Evolutionary conservation across 2,888 invertebrate genomes (phyloP).

Genomic region (Pseudoips prasinana): DNA sequence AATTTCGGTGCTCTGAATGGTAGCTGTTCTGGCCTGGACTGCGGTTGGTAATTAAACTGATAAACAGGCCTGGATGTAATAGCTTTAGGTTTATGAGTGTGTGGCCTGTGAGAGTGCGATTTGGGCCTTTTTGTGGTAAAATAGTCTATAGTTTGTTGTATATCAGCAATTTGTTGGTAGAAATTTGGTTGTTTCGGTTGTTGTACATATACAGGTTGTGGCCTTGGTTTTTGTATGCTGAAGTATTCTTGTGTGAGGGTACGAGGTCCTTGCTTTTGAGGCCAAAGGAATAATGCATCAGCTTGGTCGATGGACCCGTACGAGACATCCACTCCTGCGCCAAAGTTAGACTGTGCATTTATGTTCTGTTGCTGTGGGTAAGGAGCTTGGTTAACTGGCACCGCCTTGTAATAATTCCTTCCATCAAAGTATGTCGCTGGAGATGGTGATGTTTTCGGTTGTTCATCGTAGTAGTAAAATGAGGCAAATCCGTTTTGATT

Average conservation of each 20-base stretch:
- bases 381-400: constrained; percentile 48
- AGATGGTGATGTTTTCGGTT: constrained; percentile 79
- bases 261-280: constrained; percentile 75
- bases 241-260: constrained; percentile 79
- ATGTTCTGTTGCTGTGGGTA: constrained; percentile 53
- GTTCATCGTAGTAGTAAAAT: constrained; percentile 87
- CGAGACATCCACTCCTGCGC: constrained; percentile 66
- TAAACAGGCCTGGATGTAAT: constrained; percentile 83
- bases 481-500: constrained; percentile 79
- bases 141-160: constrained; percentile 85
- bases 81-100: constrained; percentile 73
- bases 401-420: constrained; percentile 70
- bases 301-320: constrained; percentile 72
- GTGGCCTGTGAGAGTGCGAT: constrained; percentile 59
- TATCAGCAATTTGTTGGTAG: constrained; percentile 84
- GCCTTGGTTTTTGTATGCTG: constrained; percentile 72
- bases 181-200: constrained; percentile 77
- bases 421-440: constrained; percentile 77
- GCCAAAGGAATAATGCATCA: constrained; percentile 73
- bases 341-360: constrained; percentile 57
- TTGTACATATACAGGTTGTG: constrained; percentile 62
- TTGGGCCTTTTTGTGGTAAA: constrained; percentile 83
- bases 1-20: constrained; percentile 77
- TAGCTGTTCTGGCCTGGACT: constrained; percentile 69
- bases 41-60: constrained; percentile 87